Evolutionary conservation across 2,113 vertebrate species (phyloP).

Genomic region (Morone chrysops): DNA sequence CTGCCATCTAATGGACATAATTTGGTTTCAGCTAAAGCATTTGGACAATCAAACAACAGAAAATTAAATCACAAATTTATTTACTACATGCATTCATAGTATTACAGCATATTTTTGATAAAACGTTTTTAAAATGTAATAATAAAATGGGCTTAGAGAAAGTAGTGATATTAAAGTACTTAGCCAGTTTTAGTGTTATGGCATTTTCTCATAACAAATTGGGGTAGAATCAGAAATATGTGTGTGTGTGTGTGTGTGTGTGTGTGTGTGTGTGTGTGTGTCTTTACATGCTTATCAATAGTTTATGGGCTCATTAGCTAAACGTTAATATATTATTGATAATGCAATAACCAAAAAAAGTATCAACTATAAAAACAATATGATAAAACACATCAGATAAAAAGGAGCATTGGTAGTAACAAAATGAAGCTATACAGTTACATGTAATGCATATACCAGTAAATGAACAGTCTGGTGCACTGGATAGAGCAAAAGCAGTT

Average conservation of each 20-base stretch:
- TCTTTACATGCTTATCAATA: constrained; percentile 41
- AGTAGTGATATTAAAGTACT: constrained; percentile 64
- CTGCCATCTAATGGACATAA: constrained; percentile 63
- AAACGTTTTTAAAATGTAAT: constrained; percentile 56
- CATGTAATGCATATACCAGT: constrained; percentile 63
- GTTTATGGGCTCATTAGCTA: constrained; percentile 47
- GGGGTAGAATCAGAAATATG: constrained; percentile 42
- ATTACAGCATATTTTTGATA: constrained; percentile 70
- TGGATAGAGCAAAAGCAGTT: constrained; percentile 63
- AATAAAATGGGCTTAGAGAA: constrained; percentile 43
- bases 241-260: constrained; percentile 17
- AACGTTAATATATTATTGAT: constrained; percentile 68
- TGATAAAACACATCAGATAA: constrained; percentile 65
- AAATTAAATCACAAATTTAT: constrained; percentile 79
- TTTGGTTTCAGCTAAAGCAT: background rate
- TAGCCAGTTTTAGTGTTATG: constrained; percentile 25
- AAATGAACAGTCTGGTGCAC: constrained; percentile 62
- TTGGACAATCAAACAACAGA: constrained; percentile 1
- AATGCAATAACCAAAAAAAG: constrained; percentile 48
- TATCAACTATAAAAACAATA: constrained; percentile 60
- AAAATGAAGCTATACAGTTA: constrained; percentile 74
- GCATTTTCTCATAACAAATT: constrained; percentile 35
- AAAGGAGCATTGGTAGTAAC: constrained; percentile 69
- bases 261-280: background rate
- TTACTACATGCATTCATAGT: constrained; percentile 77